phyloP scores from a whole-genome alignment of 2,797 vertebrate genomes.

The Spatula clypeata region DNA sequence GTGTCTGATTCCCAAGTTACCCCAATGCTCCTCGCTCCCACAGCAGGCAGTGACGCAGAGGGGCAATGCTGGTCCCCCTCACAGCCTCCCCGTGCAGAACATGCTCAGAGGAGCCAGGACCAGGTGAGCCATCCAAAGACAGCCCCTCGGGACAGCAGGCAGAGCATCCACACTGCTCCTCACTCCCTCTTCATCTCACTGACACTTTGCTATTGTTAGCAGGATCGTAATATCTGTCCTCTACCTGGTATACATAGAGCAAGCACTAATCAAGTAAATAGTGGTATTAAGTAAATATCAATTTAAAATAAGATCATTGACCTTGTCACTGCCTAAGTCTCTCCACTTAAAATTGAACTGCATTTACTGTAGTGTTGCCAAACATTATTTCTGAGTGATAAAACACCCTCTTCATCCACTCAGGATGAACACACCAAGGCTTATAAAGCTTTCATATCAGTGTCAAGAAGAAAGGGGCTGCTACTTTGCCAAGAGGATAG shows the following conservation, averaged over 20 bases:
- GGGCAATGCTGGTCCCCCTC: rapidly evolving
- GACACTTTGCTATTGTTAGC: not conserved
- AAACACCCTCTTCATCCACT: not conserved
- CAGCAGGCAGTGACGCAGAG: not conserved
- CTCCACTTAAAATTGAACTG: not conserved
- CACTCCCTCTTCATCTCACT: not conserved
- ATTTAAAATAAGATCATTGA: not conserved
- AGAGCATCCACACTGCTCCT: not conserved
- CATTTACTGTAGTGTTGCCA: not conserved
- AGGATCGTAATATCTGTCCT: not conserved
- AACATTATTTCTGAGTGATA: not conserved
- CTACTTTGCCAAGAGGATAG: not conserved
- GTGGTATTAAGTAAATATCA: not conserved
- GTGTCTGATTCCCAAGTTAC: not conserved
- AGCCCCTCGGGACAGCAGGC: not conserved
- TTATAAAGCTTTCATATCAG: not conserved
- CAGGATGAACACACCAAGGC: not conserved
- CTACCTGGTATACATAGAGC: not conserved
- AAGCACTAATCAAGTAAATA: not conserved
- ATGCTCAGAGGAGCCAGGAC: not conserved
- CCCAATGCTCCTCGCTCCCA: not conserved
- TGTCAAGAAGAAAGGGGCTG: not conserved
- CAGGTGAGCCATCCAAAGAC: not conserved
- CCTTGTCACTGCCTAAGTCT: not conserved
- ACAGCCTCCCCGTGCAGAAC: rapidly evolving